Percentiles rank a stretch among this genome's conserved stretches.
These are phyloP conservation scores for Aethes cnicana DNA, from an alignment of 2,888 invertebrate genomes.

Conservation along the genomic window DNA sequence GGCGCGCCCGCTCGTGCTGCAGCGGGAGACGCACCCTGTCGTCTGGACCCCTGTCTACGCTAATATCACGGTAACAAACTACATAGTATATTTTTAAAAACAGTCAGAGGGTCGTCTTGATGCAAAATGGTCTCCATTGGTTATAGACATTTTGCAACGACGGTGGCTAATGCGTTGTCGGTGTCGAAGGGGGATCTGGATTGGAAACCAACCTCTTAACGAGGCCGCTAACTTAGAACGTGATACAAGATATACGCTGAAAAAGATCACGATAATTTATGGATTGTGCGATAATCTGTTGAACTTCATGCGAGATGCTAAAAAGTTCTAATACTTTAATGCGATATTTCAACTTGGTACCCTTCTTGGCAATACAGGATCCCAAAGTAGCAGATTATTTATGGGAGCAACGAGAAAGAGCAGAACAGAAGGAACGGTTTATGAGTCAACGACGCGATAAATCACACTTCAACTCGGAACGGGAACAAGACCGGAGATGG, in stretches of 20 bases:
- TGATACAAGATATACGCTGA: constrained; percentile 12
- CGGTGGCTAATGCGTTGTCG: no score
- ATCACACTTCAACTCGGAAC: constrained; percentile 82
- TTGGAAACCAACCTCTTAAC: no score
- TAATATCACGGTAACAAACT: constrained; percentile 88
- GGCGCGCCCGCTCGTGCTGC: constrained; percentile 96
- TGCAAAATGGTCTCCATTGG: no score
- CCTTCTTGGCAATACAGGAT: constrained; percentile 82
- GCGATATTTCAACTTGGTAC: no score
- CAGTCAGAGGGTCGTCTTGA: no score
- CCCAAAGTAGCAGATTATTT: constrained; percentile 95
- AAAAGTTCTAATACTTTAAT: no score
- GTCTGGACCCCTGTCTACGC: constrained; percentile 99
- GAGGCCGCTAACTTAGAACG: constrained; percentile 16
- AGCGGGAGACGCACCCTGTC: constrained; percentile 92
- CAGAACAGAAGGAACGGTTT: constrained; percentile 89
- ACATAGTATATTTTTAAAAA: no score
- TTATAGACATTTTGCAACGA: no score
- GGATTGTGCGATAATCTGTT: no score
- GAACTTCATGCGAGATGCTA: no score
- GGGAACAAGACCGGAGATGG: constrained; percentile 85
- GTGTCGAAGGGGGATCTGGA: no score
- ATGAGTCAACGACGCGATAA: constrained; percentile 85
- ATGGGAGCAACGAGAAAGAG: constrained; percentile 92
- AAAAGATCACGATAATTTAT: no score